Percentiles rank a stretch among this genome's conserved stretches.
Evolutionary conservation across 2,113 vertebrate genomes (phyloP).

Genomic region (Salvator merianae): DNA sequence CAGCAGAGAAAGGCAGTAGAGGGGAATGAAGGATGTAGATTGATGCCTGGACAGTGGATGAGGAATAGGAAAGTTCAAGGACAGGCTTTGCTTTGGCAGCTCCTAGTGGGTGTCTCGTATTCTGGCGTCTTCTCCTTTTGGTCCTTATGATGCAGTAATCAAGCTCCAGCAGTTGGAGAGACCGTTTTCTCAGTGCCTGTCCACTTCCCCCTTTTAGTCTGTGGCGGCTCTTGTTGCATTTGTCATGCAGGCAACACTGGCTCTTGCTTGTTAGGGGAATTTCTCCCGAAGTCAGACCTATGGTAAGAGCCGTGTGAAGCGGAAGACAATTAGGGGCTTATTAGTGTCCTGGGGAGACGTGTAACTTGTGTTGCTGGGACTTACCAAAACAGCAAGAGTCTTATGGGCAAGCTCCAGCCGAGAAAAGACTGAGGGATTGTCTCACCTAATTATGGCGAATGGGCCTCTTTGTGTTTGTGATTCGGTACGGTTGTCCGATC

Average conservation of each 20-base stretch:
- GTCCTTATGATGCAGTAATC: fast-evolving
- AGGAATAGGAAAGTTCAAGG: conserved; percentile 19
- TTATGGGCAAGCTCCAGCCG: conserved; percentile 90
- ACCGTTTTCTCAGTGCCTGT: conserved; percentile 46
- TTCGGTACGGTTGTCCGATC: conserved; percentile 95
- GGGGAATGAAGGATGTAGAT: background rate
- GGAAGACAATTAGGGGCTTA: conserved; percentile 91
- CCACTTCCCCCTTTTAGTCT: conserved; percentile 21
- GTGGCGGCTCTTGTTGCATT: conserved; percentile 51
- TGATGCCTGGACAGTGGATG: background rate
- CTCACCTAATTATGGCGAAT: conserved; percentile 92
- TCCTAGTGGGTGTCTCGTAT: conserved; percentile 16
- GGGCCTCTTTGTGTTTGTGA: conserved; percentile 92
- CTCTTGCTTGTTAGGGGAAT: conserved; percentile 70
- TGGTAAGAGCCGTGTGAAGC: conserved; percentile 83
- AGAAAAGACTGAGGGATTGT: conserved; percentile 94
- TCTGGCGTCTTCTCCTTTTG: background rate
- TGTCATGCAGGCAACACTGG: conserved; percentile 30
- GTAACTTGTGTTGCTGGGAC: conserved; percentile 86
- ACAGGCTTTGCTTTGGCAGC: background rate
- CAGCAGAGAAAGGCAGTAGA: background rate
- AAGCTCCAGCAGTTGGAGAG: conserved; percentile 21
- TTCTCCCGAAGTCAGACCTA: conserved; percentile 66
- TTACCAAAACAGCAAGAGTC: conserved; percentile 84
- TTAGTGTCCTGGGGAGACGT: conserved; percentile 87